Conservation (phyloP, 2,113 vertebrate genomes). For the Ranitomeya imitator region DNA sequence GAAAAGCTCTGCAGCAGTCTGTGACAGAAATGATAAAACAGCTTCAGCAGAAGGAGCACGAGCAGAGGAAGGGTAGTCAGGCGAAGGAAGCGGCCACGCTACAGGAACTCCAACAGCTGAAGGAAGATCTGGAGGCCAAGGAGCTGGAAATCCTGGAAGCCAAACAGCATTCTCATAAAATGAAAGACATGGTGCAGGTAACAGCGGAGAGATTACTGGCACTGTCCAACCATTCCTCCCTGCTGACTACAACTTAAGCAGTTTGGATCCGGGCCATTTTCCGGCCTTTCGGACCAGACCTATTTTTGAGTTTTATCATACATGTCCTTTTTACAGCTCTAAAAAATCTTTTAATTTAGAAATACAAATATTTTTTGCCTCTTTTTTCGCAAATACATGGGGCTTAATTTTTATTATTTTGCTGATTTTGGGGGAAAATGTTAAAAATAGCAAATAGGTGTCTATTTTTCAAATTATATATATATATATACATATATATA, state of each 20-base stretch:
- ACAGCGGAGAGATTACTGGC: neutral
- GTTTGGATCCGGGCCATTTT: too few species aligned
- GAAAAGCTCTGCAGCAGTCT: slow-evolving; percentile 75
- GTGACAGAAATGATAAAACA: slow-evolving; percentile 76
- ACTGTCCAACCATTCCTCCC: neutral
- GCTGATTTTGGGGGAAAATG: too few species aligned
- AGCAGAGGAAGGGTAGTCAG: slow-evolving; percentile 81
- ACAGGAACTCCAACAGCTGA: slow-evolving; percentile 82
- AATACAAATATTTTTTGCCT: too few species aligned
- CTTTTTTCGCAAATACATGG: too few species aligned
- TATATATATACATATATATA: too few species aligned
- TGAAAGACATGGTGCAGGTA: slow-evolving; percentile 91
- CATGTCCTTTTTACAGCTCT: too few species aligned
- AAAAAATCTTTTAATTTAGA: too few species aligned
- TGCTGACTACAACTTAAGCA: neutral
- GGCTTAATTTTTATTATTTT: too few species aligned
- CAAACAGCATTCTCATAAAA: slow-evolving; percentile 82
- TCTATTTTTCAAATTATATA: too few species aligned
- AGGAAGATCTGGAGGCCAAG: slow-evolving; percentile 82
- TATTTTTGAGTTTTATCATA: too few species aligned
- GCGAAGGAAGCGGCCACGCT: slow-evolving; percentile 73
- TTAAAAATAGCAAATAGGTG: too few species aligned
- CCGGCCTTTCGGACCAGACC: too few species aligned
- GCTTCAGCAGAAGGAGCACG: slow-evolving; percentile 83
- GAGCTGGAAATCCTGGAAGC: slow-evolving; percentile 81